Base-by-base conservation (phyloP, 2,797 vertebrate genomes). In the Monodelphis domestica region DNA sequence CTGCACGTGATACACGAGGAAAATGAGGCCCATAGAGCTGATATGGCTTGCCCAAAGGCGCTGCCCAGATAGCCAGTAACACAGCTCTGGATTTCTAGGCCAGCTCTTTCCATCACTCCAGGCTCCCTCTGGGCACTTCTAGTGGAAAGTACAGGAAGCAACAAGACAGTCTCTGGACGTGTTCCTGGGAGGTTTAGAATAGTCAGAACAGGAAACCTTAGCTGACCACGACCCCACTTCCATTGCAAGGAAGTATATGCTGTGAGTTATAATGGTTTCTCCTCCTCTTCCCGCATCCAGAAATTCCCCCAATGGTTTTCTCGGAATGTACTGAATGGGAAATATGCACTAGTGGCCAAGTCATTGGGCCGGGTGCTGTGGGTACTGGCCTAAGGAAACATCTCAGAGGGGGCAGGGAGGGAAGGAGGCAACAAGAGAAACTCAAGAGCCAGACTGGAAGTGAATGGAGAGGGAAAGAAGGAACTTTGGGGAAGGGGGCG, bases 161-260 rank as follows among this genome's bases (percentile, higher is more conserved):
- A 52, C 33, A 53, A 88, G 51, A 10, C 28, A 53, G 21, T 53
- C 33, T 88, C 33, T 52, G 52, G 28, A 33, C 12, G 28, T 50
- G 38, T 30, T 52, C 87, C 87, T 30, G 87, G 70, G 38, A 26
- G 87, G 87, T 51, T 51, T 15, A 53, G 87, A 53, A 88, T 33
- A 33, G 53, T 21, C 29, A 33, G 84, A 93, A 70, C 88, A 84
- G 89, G 91, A 89, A 59, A 51, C 52, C 51, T 88, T 12, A 52
- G 33, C 29, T 88, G 29, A 7, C 87, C 53, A 88, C 29, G 5
- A 15, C 29, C 0, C 12, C 26, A 12, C 87, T 53, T 33, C 87
- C 28, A 93, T 87, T 87, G 59, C 91, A 93, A 84, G 87, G n/a
- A 63, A 38, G 24, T 90, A 28, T 84, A 84, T 26, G 9, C 45